Percentiles rank a stretch among this genome's conserved stretches.
phyloP scores from a whole-genome alignment of 92 coral and sea anemone genomes.

The Siderastrea siderea region DNA sequence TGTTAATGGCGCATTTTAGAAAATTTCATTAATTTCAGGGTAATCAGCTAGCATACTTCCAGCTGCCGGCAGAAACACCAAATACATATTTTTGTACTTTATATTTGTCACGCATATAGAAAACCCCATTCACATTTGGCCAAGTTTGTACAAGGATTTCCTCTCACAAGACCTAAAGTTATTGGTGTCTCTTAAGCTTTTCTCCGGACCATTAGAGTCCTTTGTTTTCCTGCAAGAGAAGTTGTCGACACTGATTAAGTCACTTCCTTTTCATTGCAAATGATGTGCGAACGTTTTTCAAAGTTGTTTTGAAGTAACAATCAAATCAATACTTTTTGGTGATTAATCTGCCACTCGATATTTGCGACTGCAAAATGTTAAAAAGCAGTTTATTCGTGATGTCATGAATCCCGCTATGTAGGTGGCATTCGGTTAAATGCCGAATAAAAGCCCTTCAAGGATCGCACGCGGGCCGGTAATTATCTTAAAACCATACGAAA shows the following conservation, averaged over 20 bases:
- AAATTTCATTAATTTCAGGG: slow-evolving; percentile 81
- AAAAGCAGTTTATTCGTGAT: slow-evolving; percentile 83
- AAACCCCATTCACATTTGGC: slow-evolving; percentile 22
- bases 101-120: slow-evolving; percentile 51
- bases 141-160: slow-evolving; percentile 80
- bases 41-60: slow-evolving; percentile 70
- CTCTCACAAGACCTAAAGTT: slow-evolving; percentile 65
- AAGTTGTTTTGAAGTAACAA: slow-evolving; percentile 51
- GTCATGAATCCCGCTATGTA: slow-evolving; percentile 67
- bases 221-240: slow-evolving; percentile 53
- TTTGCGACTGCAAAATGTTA: slow-evolving; percentile 81
- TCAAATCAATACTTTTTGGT: slow-evolving; percentile 45
- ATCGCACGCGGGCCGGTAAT: slow-evolving; percentile 82
- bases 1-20: slow-evolving; percentile 89
- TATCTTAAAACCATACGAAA: slow-evolving; percentile 87
- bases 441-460: slow-evolving; percentile 67
- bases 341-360: slow-evolving; percentile 61
- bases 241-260: slow-evolving; percentile 50
- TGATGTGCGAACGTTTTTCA: slow-evolving; percentile 57
- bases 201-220: slow-evolving; percentile 76
- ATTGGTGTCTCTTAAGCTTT: slow-evolving; percentile 69
- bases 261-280: slow-evolving; percentile 42
- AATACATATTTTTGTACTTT: slow-evolving; percentile 43
- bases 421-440: slow-evolving; percentile 78
- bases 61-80: slow-evolving; percentile 24